A percentile compares a stretch with the other conserved stretches of the same genome.
These are phyloP conservation scores for Ylistrum balloti DNA, from an alignment of 1,140 invertebrate species.

Conservation along the genomic window DNA sequence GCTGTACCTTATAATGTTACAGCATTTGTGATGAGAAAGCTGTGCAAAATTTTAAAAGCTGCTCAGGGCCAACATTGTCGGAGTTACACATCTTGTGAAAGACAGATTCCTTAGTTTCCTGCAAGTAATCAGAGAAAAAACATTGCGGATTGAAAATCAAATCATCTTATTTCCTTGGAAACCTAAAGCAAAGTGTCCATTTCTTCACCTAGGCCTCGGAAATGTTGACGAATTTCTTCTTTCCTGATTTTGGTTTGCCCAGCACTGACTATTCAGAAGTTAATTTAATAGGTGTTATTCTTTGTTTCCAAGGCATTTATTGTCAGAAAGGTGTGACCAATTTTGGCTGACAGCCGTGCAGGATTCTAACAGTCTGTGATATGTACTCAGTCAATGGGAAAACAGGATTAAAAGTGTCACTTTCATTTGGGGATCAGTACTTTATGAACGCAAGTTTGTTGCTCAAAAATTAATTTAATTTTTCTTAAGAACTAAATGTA, in stretches of 20 bases:
- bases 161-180: neutral
- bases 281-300: constrained; percentile 26
- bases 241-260: constrained; percentile 31
- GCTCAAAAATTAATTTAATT: neutral
- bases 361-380: neutral
- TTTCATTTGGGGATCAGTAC: neutral
- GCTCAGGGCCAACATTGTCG: neutral
- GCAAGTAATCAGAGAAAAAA: neutral
- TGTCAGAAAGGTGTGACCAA: neutral
- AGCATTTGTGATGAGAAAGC: neutral
- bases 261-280: neutral
- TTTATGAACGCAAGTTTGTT: constrained; percentile 6
- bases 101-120: neutral
- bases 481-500: neutral
- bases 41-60: neutral
- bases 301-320: neutral
- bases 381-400: neutral
- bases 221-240: constrained; percentile 16
- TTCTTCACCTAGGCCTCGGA: neutral
- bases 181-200: neutral
- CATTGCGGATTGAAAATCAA: constrained; percentile 11
- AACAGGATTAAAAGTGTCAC: neutral
- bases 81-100: neutral
- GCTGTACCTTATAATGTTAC: neutral
- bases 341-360: neutral